These are phyloP conservation scores for Pituophis catenifer DNA, from an alignment of 2,113 vertebrate genomes.

Conservation along the genomic window DNA sequence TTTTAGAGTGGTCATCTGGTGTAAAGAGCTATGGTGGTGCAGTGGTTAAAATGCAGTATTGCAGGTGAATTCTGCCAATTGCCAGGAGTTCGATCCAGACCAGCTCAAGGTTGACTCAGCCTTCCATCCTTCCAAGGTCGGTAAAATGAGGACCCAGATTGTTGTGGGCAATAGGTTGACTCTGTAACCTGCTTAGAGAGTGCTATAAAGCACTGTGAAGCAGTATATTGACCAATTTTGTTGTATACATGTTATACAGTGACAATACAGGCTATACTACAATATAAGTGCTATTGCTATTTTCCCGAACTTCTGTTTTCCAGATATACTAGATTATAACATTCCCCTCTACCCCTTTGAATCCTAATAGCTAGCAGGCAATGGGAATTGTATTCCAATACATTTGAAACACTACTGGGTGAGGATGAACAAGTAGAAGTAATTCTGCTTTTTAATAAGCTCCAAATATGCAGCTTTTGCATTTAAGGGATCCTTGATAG, in stretches of 20 bases:
- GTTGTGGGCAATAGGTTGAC: background rate
- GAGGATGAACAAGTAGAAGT: background rate
- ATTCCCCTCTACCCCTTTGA: background rate
- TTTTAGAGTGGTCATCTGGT: no score
- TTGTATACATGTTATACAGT: no score
- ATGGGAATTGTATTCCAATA: background rate
- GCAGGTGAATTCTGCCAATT: background rate
- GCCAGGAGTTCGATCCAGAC: background rate
- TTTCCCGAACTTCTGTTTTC: background rate
- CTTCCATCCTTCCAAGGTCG: background rate
- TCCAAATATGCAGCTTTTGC: background rate
- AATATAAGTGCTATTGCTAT: background rate
- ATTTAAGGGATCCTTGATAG: background rate
- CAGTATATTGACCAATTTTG: background rate
- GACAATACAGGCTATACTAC: no score
- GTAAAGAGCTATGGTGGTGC: background rate
- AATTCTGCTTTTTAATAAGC: background rate
- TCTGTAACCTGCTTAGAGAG: background rate
- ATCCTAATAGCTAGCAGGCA: background rate
- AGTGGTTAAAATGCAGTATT: background rate
- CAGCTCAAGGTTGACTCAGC: background rate
- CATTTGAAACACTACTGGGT: background rate
- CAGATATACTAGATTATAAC: background rate
- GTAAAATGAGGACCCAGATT: background rate
- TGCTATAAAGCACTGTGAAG: background rate